Evolutionary conservation across 2,888 invertebrate genomes (phyloP), one percentile per base, ranked within the genome.

Genomic region (Lobophora halterata): DNA sequence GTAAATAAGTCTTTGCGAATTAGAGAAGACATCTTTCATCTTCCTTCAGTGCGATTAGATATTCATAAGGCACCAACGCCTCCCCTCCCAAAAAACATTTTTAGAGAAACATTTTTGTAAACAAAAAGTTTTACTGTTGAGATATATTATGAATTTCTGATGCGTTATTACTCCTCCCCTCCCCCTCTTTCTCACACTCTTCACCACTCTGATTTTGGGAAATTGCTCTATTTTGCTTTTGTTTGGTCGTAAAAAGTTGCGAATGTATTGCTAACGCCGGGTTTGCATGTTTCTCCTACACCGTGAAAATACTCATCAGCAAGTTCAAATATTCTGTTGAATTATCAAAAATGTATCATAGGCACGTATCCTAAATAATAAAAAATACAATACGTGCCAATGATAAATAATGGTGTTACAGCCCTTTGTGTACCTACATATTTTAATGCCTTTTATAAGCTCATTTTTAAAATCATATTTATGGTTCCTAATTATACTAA

Each of bases 11-110:
- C 73, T 62, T 66, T 58, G 55, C 63, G 69, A 75, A 79, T 81
- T 79, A 79, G 64, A 67, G 55, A 62, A 69, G 65, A 61, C 69
- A 79, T 81, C 75, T 77, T 75, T 79, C 76, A 79, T 76, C 69
- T 72, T 61, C 64, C 61, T 75, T 75, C 73, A 58, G 56, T 64
- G 51, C 67, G 72, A 79, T 81, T 79, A 79, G 76, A 66, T 80
- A 79, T 81, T 81, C 80, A 78, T 79, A 73, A 79, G 73, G 61
- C 68, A 64, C 59, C 61, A 61, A 57, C 50, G 55, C 55, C 61
- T 58, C 61, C 55, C 58, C 54, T 49, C 54, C 57, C 52, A 48
- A 47, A 36, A 55, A 64, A 61, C 60, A 65, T 57, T 69, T 67
- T 62, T 58, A 56, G 55, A 66, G 66, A 68, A 65, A 67, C 68